phyloP scores from a whole-genome alignment of 2,888 invertebrate species.

The Cantharis nigra region DNA sequence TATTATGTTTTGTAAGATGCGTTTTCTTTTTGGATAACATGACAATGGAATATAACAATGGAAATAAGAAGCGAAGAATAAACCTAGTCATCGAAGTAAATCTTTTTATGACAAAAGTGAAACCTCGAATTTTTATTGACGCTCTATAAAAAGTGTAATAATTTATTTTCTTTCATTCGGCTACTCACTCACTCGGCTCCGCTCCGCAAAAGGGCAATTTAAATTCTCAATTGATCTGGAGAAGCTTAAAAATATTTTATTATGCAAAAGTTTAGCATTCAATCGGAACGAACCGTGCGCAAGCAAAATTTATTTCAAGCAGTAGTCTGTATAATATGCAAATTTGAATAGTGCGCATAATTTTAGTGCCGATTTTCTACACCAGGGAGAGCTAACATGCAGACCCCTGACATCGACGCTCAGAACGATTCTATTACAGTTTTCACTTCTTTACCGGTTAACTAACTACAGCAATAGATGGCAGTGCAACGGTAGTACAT shows the following conservation, averaged over 20 bases:
- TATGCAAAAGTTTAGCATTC: neutral
- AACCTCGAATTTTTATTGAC: neutral
- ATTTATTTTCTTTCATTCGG: neutral
- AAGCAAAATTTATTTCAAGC: neutral
- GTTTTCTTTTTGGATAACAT: neutral
- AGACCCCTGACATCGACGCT: neutral
- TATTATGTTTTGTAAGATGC: neutral
- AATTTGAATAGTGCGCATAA: neutral
- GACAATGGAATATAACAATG: neutral
- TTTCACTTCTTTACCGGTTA: neutral
- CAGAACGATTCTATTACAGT: neutral
- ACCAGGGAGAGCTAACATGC: neutral
- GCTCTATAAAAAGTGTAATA: neutral
- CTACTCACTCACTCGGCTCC: neutral
- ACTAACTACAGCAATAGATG: neutral
- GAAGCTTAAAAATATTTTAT: neutral
- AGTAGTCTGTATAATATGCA: neutral
- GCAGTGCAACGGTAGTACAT: neutral
- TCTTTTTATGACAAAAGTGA: neutral
- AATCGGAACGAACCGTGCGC: neutral
- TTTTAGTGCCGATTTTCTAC: neutral
- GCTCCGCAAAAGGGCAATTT: neutral
- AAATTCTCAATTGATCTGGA: neutral
- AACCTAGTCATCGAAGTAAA: neutral
- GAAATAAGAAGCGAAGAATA: neutral